Evolutionary conservation across 2,113 vertebrate species (phyloP).

Genomic region (Macroglossus sobrinus): DNA sequence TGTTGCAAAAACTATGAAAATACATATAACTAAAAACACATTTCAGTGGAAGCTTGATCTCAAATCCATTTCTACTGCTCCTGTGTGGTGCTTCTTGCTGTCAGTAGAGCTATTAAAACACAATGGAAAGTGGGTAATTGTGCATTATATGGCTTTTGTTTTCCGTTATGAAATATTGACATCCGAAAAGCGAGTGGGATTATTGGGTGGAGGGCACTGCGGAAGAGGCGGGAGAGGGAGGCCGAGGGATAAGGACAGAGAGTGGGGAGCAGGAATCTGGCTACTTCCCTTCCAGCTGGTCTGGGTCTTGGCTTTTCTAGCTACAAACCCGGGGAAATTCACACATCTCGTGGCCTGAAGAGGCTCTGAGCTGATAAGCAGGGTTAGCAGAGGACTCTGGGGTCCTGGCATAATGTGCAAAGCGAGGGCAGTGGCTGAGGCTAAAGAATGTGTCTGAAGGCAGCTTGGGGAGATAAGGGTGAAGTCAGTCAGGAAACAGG

Average conservation of each 20-base stretch:
- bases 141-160: conserved; percentile 68
- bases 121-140: conserved; percentile 71
- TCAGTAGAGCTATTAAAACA: conserved; percentile 69
- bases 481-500: conserved; percentile 23
- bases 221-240: not conserved
- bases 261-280: not conserved
- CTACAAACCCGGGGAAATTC: not conserved
- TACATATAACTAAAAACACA: conserved; percentile 59
- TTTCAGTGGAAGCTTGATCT: conserved; percentile 69
- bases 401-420: not conserved
- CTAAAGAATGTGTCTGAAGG: not conserved
- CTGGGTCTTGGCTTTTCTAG: not conserved
- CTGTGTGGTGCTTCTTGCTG: conserved; percentile 54
- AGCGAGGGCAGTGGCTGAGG: not conserved
- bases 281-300: not conserved
- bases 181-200: conserved; percentile 46
- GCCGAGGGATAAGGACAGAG: not conserved
- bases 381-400: not conserved
- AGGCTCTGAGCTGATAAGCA: not conserved
- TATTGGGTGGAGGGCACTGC: not conserved
- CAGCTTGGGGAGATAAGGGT: conserved; percentile 7
- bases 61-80: conserved; percentile 50
- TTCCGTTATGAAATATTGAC: conserved; percentile 69
- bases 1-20: conserved; percentile 78
- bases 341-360: not conserved